Conservation (phyloP, 2,888 invertebrate genomes). For the Thereva unica region DNA sequence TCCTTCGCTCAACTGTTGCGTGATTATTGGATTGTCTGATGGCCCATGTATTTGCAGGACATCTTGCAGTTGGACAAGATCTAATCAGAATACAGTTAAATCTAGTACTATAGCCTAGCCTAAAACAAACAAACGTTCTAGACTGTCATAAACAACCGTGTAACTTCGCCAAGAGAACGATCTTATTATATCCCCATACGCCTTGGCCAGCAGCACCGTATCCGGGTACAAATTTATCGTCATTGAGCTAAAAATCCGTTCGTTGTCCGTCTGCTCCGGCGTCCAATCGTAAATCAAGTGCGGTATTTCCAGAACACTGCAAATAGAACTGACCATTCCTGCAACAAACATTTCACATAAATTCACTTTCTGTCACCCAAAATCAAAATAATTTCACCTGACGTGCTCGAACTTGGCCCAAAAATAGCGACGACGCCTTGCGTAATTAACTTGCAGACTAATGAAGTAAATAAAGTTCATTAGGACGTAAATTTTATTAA, state of each 20-base stretch:
- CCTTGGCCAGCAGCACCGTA: slow-evolving; percentile 66
- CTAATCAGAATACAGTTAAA: slow-evolving; percentile 49
- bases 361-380: background rate
- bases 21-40: slow-evolving; percentile 68
- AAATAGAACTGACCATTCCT: slow-evolving; percentile 61
- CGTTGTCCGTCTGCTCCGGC: slow-evolving; percentile 55
- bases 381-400: slow-evolving; percentile 47
- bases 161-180: slow-evolving; percentile 79
- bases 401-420: slow-evolving; percentile 62
- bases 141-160: slow-evolving; percentile 81
- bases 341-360: background rate
- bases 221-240: slow-evolving; percentile 74
- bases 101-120: background rate
- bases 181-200: slow-evolving; percentile 73
- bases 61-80: slow-evolving; percentile 77
- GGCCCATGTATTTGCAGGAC: slow-evolving; percentile 74
- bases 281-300: slow-evolving; percentile 68
- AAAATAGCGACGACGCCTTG: slow-evolving; percentile 74
- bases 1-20: slow-evolving; percentile 65
- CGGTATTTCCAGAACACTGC: slow-evolving; percentile 67
- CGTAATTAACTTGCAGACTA: slow-evolving; percentile 69
- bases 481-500: slow-evolving; percentile 21
- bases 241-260: slow-evolving; percentile 59
- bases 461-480: slow-evolving; percentile 16
- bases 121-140: slow-evolving; percentile 65